phyloP scores from a whole-genome alignment of 2,797 vertebrate genomes.

The Coregonus suidteri region DNA sequence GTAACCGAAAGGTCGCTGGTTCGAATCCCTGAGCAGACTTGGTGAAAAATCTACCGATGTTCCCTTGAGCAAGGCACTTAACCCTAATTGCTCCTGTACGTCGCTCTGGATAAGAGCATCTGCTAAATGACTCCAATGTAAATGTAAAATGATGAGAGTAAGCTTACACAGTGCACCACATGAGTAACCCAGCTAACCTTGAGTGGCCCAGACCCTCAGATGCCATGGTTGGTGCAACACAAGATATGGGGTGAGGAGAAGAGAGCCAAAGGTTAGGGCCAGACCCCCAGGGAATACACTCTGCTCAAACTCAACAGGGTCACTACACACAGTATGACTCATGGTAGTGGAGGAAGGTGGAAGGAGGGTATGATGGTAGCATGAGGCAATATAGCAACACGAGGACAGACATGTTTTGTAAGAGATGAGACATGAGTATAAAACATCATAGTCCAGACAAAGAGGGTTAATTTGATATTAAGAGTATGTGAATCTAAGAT shows the following conservation, averaged over 20 bases:
- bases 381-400: not conserved
- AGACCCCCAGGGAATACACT: constrained; percentile 29
- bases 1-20: no score
- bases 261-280: constrained; percentile 42
- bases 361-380: not conserved
- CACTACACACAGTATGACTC: not conserved
- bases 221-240: constrained; percentile 27
- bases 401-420: not conserved
- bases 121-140: no score
- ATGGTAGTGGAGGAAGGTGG: not conserved
- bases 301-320: not conserved
- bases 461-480: not conserved
- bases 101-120: no score
- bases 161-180: no score
- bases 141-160: no score
- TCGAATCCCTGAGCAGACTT: no score
- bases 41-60: no score
- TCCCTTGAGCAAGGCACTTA: no score
- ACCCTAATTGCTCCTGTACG: no score
- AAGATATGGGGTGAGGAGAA: constrained; percentile 33
- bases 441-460: not conserved
- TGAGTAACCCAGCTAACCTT: not conserved
- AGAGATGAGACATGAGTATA: constrained; percentile 1
- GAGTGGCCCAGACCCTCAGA: constrained; percentile 19
- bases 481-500: not conserved